Conservation (phyloP, 2,113 vertebrate species). For the Echinops telfairi region DNA sequence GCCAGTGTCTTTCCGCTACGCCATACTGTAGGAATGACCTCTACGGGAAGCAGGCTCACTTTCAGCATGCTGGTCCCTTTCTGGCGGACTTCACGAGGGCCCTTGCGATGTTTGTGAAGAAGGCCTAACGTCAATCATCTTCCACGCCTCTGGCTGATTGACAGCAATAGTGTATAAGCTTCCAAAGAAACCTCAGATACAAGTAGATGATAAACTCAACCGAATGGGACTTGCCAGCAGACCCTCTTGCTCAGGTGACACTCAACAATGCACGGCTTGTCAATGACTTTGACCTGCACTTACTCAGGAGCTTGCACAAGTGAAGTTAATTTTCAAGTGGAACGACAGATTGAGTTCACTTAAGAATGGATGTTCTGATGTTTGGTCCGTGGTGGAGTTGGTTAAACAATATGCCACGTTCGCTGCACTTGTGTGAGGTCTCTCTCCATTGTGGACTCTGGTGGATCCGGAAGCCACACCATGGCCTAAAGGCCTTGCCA, state of each 20-base stretch:
- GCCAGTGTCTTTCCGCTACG: neutral
- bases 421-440: conserved; percentile 8
- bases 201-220: neutral
- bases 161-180: neutral
- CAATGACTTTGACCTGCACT: neutral
- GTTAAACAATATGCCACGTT: neutral
- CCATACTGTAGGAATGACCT: neutral
- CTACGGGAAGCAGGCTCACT: neutral
- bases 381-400: neutral
- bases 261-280: neutral
- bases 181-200: neutral
- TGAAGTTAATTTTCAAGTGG: neutral
- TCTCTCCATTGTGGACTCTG: conserved; percentile 27
- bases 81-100: neutral
- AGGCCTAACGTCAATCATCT: neutral
- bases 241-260: neutral
- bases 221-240: neutral
- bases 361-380: too few species aligned
- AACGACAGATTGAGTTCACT: neutral
- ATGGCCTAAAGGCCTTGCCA: conserved; percentile 42
- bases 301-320: neutral
- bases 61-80: neutral
- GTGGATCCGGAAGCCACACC: neutral
- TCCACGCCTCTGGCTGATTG: neutral
- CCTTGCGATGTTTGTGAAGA: neutral